Conservation (phyloP, 2,113 vertebrate genomes). For the Rhombomys opimus region DNA sequence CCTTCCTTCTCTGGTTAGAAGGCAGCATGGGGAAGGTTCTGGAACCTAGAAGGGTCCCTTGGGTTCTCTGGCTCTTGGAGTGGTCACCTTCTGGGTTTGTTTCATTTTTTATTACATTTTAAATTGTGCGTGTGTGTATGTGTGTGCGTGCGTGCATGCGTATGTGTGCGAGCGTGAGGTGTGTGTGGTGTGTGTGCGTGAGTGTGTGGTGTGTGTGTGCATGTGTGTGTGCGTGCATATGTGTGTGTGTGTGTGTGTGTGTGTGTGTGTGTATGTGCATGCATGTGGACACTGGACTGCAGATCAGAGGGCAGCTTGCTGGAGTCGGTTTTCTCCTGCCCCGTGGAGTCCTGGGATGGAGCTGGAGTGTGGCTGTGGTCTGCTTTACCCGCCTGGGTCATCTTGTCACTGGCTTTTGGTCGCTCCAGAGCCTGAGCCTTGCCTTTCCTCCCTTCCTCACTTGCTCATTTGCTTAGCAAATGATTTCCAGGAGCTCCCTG, state of each 20-base stretch:
- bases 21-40: constrained; percentile 14
- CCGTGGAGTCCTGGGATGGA: background rate
- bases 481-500: background rate
- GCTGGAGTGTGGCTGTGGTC: background rate
- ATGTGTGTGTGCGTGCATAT: background rate
- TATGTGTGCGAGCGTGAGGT: too few species aligned
- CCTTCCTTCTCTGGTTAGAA: background rate
- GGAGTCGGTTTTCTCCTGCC: background rate
- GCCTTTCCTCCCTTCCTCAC: background rate
- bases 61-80: background rate
- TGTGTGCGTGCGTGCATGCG: too few species aligned
- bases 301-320: background rate
- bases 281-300: background rate
- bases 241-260: background rate
- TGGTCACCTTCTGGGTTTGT: background rate
- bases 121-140: background rate
- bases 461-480: constrained; percentile 40
- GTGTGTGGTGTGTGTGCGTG: too few species aligned
- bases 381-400: background rate
- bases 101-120: background rate
- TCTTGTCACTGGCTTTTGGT: background rate
- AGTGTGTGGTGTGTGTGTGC: too few species aligned
- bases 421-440: background rate
- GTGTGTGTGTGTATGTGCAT: background rate
- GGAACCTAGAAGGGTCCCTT: constrained; percentile 23